Base-by-base conservation (phyloP, 23 tunicate species). In the Halocynthia aurantium region DNA sequence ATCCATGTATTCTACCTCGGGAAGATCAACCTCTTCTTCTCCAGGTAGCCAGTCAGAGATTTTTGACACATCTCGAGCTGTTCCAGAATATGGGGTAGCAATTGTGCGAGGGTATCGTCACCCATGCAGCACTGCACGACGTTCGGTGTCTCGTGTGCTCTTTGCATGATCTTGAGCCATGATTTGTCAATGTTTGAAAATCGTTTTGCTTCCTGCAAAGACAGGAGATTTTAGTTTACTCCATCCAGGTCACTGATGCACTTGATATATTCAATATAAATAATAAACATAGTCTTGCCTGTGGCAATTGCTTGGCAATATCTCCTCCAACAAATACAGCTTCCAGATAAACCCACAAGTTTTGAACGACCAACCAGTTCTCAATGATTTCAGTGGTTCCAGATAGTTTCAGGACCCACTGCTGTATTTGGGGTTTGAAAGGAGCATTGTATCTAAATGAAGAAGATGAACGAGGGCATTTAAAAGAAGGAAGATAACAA, bases 261-360 rank as follows among this genome's bases (percentile, higher is more conserved):
- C 17, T 15, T 13, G n/a, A 58, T n/a, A n/a, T 58, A 13, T 58
- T 58, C n/a, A 13, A 9, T 20, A 49, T 20, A 65, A 65, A 10
- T 15, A 60, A 15, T 60, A 17, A 60, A 60, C 4, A 60, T 15
- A 15, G 22, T n/a, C 67, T 7, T 44, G 78, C 88, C 90, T 89
- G 95, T 51, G 95, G 95, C 51, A 89, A 66, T 49, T 89, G 95
- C 52, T 89, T 89, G 7, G 95, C 95, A 7, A 89, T 89, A 60
- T 89, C 95, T 5, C 95, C 95, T 52, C 95, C 95, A 13, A 89
- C 95, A 80, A 89, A 89, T 65, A 89, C 95, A 50, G 95, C 95
- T 57, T 89, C 95, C 68, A 89, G 74, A 61, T 89, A 89, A 50
- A 89, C 95, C 95, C 95, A 89, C 56, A 89, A 73, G 63, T 89